Conservation (phyloP, 2,888 invertebrate genomes). For the Orchesella flavescens region DNA sequence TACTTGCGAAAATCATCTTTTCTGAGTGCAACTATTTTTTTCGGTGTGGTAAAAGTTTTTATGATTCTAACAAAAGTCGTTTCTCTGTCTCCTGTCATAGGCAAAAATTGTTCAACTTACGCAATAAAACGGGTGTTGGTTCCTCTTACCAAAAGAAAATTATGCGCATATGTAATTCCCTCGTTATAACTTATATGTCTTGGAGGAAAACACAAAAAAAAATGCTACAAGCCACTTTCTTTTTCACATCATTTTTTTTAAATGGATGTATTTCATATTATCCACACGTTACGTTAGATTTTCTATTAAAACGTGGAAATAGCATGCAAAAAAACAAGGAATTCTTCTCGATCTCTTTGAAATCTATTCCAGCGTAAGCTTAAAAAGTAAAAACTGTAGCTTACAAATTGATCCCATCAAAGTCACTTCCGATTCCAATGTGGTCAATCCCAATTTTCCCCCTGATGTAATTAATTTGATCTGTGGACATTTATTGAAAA, state of each 20-base stretch:
- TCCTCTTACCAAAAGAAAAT: slow-evolving; percentile 46
- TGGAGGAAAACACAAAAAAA: neutral
- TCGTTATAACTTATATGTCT: slow-evolving; percentile 4
- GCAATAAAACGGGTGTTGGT: slow-evolving; percentile 62
- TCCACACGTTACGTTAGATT: too few species aligned
- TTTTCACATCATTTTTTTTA: neutral
- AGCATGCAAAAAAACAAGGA: too few species aligned
- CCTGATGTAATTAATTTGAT: slow-evolving; percentile 91
- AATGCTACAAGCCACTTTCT: slow-evolving; percentile 16
- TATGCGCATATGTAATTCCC: slow-evolving; percentile 62
- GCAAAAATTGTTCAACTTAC: slow-evolving; percentile 48
- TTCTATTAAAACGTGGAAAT: too few species aligned
- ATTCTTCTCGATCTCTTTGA: neutral
- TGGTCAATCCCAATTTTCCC: slow-evolving; percentile 89
- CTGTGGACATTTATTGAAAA: slow-evolving; percentile 73
- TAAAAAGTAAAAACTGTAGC: neutral
- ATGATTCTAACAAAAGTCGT: slow-evolving; percentile 50
- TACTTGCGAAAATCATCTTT: slow-evolving; percentile 29
- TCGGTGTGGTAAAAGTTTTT: slow-evolving; percentile 54
- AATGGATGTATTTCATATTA: neutral
- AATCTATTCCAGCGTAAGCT: neutral
- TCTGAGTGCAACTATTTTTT: slow-evolving; percentile 7
- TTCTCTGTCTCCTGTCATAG: slow-evolving; percentile 57
- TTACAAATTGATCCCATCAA: slow-evolving; percentile 79
- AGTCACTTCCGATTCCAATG: slow-evolving; percentile 90